phyloP scores from a whole-genome alignment of 2,113 vertebrate genomes.

The Ameiurus melas region DNA sequence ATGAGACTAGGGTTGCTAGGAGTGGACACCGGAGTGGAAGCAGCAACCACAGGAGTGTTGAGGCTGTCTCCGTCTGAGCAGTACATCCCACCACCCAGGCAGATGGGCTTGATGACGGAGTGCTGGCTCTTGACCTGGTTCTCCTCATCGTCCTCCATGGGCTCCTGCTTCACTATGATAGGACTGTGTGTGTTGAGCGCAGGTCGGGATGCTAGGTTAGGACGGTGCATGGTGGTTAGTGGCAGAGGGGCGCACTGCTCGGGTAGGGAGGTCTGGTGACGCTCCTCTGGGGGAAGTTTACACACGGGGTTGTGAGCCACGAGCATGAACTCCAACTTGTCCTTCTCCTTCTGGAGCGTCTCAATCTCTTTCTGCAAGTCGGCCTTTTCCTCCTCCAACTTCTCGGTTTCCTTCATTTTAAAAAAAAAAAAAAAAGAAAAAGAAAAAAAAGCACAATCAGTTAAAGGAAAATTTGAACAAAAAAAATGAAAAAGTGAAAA shows the following conservation, averaged over 20 bases:
- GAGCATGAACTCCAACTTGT: constrained; percentile 98
- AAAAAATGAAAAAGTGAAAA: not conserved
- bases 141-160: constrained; percentile 76
- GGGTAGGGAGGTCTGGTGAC: constrained; percentile 58
- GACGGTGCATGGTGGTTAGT: constrained; percentile 78
- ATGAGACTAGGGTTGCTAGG: constrained; percentile 91
- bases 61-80: constrained; percentile 93
- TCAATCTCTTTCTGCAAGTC: constrained; percentile 96
- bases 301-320: constrained; percentile 95
- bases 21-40: constrained; percentile 91
- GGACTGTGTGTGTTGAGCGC: constrained; percentile 60
- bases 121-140: constrained; percentile 81
- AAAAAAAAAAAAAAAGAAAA: not conserved
- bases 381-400: constrained; percentile 95
- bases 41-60: constrained; percentile 95
- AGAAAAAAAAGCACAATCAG: not conserved
- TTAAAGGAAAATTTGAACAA: not conserved
- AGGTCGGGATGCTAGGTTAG: constrained; percentile 56
- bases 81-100: constrained; percentile 81
- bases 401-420: constrained; percentile 88
- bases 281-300: constrained; percentile 88
- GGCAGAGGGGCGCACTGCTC: constrained; percentile 75
- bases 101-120: constrained; percentile 98
- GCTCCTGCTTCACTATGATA: constrained; percentile 93
- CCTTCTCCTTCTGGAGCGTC: constrained; percentile 94